Percentiles rank a stretch among this genome's conserved stretches.
Evolutionary conservation across 35 echinoderm and acorn worm genomes (phyloP).

Genomic region (Antedon bifida): DNA sequence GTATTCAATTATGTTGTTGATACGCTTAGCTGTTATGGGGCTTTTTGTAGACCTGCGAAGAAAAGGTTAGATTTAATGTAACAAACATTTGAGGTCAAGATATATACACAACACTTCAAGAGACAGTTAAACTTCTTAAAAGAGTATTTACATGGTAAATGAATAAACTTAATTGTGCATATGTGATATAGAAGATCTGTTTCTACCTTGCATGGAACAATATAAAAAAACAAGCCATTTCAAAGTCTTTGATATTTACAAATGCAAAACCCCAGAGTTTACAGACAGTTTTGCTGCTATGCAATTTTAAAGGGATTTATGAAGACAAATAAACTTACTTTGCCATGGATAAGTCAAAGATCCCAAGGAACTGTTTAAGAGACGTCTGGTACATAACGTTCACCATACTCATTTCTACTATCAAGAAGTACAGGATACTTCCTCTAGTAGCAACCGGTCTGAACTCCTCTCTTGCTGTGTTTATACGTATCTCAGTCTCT

Average conservation of each 20-base stretch:
- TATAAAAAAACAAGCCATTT: too few species aligned
- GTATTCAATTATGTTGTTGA: constrained; percentile 66
- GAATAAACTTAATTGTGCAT: too few species aligned
- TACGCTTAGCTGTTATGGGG: constrained; percentile 74
- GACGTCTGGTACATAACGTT: constrained; percentile 98
- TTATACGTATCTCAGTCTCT: constrained; percentile 86
- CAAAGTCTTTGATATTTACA: too few species aligned
- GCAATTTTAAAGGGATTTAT: too few species aligned
- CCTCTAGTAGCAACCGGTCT: constrained; percentile 89
- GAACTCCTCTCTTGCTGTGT: constrained; percentile 96
- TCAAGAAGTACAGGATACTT: constrained; percentile 95
- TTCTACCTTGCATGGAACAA: too few species aligned
- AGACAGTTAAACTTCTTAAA: too few species aligned
- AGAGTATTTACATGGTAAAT: too few species aligned
- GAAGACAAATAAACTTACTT: constrained; percentile 32
- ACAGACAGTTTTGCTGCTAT: too few species aligned
- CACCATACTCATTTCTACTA: constrained; percentile 94
- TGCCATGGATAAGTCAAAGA: constrained; percentile 93
- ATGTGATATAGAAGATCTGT: too few species aligned
- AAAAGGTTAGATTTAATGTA: background rate
- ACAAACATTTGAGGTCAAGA: background rate
- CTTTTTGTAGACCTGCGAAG: constrained; percentile 60
- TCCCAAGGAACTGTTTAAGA: constrained; percentile 88
- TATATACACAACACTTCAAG: too few species aligned
- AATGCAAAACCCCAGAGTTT: too few species aligned